These are phyloP conservation scores for Agrochola lychnidis DNA, from an alignment of 2,888 invertebrate genomes.

Conservation along the genomic window DNA sequence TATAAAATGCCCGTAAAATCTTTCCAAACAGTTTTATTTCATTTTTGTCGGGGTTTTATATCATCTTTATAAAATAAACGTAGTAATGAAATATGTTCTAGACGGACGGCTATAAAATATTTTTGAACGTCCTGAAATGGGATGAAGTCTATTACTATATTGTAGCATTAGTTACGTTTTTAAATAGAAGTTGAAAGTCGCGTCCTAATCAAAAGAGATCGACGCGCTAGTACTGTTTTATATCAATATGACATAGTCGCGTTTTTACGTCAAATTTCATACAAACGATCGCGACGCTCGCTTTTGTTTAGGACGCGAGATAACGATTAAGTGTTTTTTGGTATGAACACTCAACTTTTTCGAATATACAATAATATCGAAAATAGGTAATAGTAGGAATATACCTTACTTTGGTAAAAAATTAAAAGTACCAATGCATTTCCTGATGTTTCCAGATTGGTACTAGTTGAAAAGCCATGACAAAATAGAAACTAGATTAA, in stretches of 20 bases:
- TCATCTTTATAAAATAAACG: slow-evolving; percentile 45
- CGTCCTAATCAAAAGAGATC: too few species aligned
- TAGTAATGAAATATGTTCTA: slow-evolving; percentile 25
- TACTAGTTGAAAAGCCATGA: not conserved
- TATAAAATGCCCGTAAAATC: slow-evolving; percentile 46
- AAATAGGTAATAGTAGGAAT: not conserved
- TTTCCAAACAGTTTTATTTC: slow-evolving; percentile 40
- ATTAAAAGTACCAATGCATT: not conserved
- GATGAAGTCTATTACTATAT: not conserved
- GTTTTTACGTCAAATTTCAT: too few species aligned
- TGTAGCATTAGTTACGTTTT: not conserved
- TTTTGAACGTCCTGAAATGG: slow-evolving; percentile 7
- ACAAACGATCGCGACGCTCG: too few species aligned
- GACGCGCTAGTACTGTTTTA: too few species aligned
- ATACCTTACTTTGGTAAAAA: not conserved
- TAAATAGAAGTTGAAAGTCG: too few species aligned
- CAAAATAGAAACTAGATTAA: too few species aligned
- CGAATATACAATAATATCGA: not conserved
- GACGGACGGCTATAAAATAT: slow-evolving; percentile 16
- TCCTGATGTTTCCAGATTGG: not conserved
- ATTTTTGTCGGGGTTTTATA: slow-evolving; percentile 38
- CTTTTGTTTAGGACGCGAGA: too few species aligned
- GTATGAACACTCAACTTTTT: not conserved
- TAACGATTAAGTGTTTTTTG: not conserved
- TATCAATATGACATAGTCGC: too few species aligned